Evolutionary conservation across 2,113 vertebrate species (phyloP).

Genomic region (Poecilia latipinna): DNA sequence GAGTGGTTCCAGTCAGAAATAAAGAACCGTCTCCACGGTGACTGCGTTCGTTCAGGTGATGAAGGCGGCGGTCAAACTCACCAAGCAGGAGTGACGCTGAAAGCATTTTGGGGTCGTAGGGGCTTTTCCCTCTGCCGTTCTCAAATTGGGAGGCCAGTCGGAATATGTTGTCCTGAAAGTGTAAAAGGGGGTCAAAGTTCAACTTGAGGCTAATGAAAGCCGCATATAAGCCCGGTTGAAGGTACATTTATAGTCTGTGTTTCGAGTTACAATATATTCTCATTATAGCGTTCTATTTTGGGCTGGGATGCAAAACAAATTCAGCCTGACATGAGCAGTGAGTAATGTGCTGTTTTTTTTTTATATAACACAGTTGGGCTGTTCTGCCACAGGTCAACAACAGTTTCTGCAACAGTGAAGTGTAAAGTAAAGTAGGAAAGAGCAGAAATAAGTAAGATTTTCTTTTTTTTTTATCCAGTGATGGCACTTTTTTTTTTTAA

Average conservation of each 20-base stretch:
- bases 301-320: conserved; percentile 10
- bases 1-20: conserved; percentile 36
- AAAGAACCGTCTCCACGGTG: conserved; percentile 12
- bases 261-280: conserved; percentile 55
- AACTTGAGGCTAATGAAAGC: conserved; percentile 37
- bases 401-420: neutral
- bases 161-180: conserved; percentile 90
- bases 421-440: neutral
- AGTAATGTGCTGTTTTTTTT: conserved; percentile 6
- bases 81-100: conserved; percentile 94
- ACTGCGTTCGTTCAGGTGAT: conserved; percentile 41
- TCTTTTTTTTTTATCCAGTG: neutral
- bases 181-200: conserved; percentile 59
- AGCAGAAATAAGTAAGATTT: conserved; percentile 7
- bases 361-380: neutral
- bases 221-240: conserved; percentile 31
- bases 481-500: conserved; percentile 21
- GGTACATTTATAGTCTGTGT: conserved; percentile 45
- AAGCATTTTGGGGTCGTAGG: conserved; percentile 96
- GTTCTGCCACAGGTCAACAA: conserved; percentile 4
- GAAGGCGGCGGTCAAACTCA: conserved; percentile 68
- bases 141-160: conserved; percentile 91
- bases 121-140: conserved; percentile 97
- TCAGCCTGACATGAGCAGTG: conserved; percentile 7
- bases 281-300: conserved; percentile 19